Evolutionary conservation across 2,888 invertebrate species (phyloP), one percentile per base, ranked within the genome.

Genomic region (Platycheirus albimanus): DNA sequence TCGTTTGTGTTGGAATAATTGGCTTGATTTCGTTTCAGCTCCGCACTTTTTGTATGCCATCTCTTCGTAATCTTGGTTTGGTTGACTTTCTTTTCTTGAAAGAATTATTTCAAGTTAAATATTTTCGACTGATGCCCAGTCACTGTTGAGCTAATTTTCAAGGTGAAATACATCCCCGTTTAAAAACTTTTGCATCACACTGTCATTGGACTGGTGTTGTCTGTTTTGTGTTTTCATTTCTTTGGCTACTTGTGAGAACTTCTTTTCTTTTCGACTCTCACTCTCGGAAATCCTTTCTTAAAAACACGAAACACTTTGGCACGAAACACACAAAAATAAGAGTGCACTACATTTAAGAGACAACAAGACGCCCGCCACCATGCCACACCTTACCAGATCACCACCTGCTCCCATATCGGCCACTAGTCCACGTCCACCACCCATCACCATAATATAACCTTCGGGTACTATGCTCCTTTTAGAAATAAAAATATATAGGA

Each of bases 301-400:
- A 70, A 70, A 75, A 70, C 69, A 75, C 45, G 30, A 80, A 36
- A 70, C 58, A 66, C 51, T 70, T 80, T 80, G 80, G 80, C 80
- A 80, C 80, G 64, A 70, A 70, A 43, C 64, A 69, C 61, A 30
- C 51, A 41, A 30, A 70, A 70, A 80, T 70, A 54, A 75, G 75
- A 80, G 80, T 70, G 75, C 70, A 80, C 75, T 80, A 75, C 70
- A 80, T 80, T 80, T 64, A 75, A 54, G 45, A 75, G 80, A 75
- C 80, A 80, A 70, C 20, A 70, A 58, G 80, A 80, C 74, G 64
- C 67, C 61, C 2, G 24, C n/a, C 17, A 7, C n/a, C 17, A 41
- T 8, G 41, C 24, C 51, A 13, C n/a, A n/a, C n/a, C n/a, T n/a
- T 47, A 10, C 36, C 67, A 13, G n/a, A 1, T 24, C 38, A 41